phyloP scores from a whole-genome alignment of 2,113 vertebrate genomes.

The sheep (Ovis aries) region DNA sequence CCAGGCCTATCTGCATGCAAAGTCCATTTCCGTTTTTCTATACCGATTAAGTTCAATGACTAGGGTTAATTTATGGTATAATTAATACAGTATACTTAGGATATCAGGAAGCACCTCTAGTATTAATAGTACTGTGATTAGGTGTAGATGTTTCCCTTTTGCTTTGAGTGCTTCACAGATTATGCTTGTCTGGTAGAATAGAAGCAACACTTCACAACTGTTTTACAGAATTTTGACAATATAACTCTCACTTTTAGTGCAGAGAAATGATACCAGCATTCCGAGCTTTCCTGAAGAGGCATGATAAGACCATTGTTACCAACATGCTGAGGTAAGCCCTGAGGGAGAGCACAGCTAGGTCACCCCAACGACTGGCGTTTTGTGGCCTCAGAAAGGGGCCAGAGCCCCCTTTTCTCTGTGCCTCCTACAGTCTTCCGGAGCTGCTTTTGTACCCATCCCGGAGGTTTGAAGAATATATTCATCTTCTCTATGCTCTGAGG shows the following conservation, averaged over 20 bases:
- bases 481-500: conserved; percentile 83
- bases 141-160: not conserved
- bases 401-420: not conserved
- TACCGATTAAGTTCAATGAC: not conserved
- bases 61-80: not conserved
- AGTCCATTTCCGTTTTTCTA: not conserved
- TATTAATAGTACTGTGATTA: not conserved
- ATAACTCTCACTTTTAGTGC: conserved; percentile 78
- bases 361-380: not conserved
- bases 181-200: not conserved
- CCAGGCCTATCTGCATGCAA: not conserved
- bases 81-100: not conserved
- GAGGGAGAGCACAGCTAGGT: not conserved
- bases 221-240: not conserved
- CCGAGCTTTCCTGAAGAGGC: conserved; percentile 86
- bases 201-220: not conserved
- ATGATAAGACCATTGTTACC: conserved; percentile 81
- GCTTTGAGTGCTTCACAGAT: not conserved
- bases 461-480: conserved; percentile 85
- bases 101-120: not conserved
- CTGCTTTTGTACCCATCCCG: conserved; percentile 84
- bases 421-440: conserved; percentile 84
- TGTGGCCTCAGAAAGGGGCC: not conserved
- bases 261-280: conserved; percentile 83
- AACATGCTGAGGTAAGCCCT: conserved; percentile 86